Evolutionary conservation across 2,888 invertebrate species (phyloP), one percentile per base, ranked within the genome.

Genomic region (Drosophila diplacantha): DNA sequence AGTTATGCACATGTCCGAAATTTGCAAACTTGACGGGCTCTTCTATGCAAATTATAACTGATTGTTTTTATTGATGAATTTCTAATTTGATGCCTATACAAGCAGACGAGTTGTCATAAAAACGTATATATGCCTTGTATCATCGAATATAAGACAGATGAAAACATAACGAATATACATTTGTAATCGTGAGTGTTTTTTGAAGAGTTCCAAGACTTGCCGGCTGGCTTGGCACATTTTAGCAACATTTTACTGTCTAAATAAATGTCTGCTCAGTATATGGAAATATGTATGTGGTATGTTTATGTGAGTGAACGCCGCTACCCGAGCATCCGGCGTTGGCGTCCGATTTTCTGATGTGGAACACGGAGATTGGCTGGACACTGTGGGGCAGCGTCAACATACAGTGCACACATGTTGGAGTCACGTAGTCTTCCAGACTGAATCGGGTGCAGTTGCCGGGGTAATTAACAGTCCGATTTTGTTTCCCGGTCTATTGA

Each of bases 301-400:
- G 20, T 37, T 34, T 46, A 14, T 51, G 31, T 50, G 38, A 44
- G 12, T 46, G n/a, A 55, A n/a, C 49, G 31, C 24, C n/a, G 43
- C 44, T 68, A n/a, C 53, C 52, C 56, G 34, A 74, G 78, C 76
- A 81, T 81, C 81, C 79, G 76, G 81, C 75, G 52, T 58, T 62
- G 63, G 56, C 68, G 50, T 70, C 67, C 72, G 69, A 49, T 73
- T 73, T 67, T 76, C 66, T 74, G 79, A 59, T 68, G 55, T 57
- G 57, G 46, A 65, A 29, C 51, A 43, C 52, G 31, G 31, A 61
- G 60, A 61, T 63, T 61, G 59, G 59, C 66, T 60, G 76, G 61
- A 29, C 50, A 60, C 51, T 60, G 47, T 64, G 73, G 57, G 63
- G 52, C 67, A 71, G n/a, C 26, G 38, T 11, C 39, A 32, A 50